Conservation (phyloP, 2,888 invertebrate species). For the Eristalinus aeneus region DNA sequence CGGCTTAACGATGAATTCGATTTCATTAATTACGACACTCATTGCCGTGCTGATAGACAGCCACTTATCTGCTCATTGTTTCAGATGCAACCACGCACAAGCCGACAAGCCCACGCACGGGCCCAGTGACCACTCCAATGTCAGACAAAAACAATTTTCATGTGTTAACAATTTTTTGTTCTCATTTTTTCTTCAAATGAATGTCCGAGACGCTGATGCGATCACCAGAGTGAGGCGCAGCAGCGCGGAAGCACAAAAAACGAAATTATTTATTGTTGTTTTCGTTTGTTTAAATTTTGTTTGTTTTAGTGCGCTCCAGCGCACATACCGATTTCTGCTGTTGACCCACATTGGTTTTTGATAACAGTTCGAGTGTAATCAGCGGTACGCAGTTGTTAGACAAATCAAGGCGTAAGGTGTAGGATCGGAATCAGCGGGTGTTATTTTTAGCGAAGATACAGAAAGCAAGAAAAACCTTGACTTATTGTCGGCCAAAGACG, state of each 20-base stretch:
- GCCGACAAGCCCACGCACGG: background rate
- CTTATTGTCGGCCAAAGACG: constrained; percentile 6
- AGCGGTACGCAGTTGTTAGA: background rate
- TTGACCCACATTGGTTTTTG: constrained; percentile 49
- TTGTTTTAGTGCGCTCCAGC: background rate
- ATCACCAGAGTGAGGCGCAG: background rate
- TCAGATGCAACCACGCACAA: background rate
- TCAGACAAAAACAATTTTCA: background rate
- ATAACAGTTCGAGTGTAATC: constrained; percentile 29
- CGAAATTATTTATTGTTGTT: background rate
- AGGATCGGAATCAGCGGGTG: background rate
- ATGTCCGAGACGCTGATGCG: background rate
- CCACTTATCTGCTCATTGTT: background rate
- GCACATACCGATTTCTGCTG: background rate
- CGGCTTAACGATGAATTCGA: background rate
- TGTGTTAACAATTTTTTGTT: background rate
- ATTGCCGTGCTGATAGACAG: background rate
- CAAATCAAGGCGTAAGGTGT: background rate
- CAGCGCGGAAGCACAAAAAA: background rate
- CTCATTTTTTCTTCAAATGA: background rate
- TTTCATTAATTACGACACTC: background rate
- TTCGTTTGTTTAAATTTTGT: background rate
- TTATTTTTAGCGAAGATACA: background rate
- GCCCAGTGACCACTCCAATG: constrained; percentile 16
- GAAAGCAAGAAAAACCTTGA: background rate